Evolutionary conservation across 1,140 invertebrate genomes (phyloP).

Genomic region (Theocolax elegans): DNA sequence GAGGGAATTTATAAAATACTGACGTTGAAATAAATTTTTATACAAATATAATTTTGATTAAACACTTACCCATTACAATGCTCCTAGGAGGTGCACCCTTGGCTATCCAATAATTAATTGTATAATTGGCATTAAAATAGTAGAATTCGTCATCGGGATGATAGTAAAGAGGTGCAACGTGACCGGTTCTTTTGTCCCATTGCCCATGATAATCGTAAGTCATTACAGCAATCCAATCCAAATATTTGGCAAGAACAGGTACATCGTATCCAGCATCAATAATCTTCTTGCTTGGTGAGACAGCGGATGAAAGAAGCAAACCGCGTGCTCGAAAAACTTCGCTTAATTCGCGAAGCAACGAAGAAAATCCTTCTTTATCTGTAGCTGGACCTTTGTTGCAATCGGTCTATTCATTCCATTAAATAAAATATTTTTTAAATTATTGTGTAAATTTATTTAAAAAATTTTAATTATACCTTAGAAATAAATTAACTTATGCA

Average conservation of each 20-base stretch:
- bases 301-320: constrained; percentile 82
- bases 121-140: constrained; percentile 77
- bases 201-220: constrained; percentile 89
- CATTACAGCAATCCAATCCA: constrained; percentile 91
- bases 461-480: too few relatives aligned
- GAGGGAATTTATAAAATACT: too few relatives aligned
- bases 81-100: constrained; percentile 83
- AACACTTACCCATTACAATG: constrained; percentile 80
- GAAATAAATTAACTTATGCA: too few relatives aligned
- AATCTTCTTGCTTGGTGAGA: constrained; percentile 88
- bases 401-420: constrained; percentile 64
- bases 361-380: constrained; percentile 83
- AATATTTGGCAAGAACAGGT: constrained; percentile 73
- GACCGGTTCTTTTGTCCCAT: constrained; percentile 86
- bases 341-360: constrained; percentile 79
- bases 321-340: constrained; percentile 79
- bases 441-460: too few relatives aligned
- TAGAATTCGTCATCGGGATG: constrained; percentile 73
- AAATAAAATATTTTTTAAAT: too few relatives aligned
- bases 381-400: constrained; percentile 85
- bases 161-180: constrained; percentile 83
- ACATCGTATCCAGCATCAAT: constrained; percentile 89
- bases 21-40: not conserved
- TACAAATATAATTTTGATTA: not conserved
- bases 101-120: constrained; percentile 88